phyloP scores from a whole-genome alignment of 2,113 vertebrate genomes.

The Uria aalge region DNA sequence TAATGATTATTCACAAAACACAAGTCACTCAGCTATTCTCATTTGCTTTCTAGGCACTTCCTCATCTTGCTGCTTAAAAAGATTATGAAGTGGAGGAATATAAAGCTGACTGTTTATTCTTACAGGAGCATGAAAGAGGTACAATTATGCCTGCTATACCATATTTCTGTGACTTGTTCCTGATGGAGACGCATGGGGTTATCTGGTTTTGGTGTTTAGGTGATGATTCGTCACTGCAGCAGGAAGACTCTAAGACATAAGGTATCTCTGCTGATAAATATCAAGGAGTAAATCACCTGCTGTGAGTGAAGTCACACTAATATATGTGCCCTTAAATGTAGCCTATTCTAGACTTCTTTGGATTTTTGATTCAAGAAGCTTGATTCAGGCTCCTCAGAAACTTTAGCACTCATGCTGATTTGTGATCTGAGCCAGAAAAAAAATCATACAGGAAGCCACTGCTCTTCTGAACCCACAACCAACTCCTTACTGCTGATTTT shows the following conservation, averaged over 20 bases:
- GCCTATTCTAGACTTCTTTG: background rate
- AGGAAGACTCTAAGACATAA: background rate
- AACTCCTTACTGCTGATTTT: slow-evolving; percentile 22
- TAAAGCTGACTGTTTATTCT: background rate
- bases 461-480: background rate
- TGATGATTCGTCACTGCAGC: background rate
- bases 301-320: background rate
- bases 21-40: background rate
- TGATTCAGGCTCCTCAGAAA: background rate
- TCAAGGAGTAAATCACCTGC: background rate
- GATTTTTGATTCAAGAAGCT: background rate
- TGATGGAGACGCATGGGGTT: background rate
- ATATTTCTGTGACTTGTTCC: background rate
- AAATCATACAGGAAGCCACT: background rate
- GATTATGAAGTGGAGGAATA: background rate
- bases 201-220: background rate
- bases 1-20: background rate
- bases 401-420: rapidly evolving
- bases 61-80: background rate
- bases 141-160: background rate
- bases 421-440: background rate
- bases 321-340: background rate
- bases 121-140: background rate
- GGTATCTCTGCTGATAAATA: background rate
- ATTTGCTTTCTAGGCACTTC: background rate